phyloP scores from a whole-genome alignment of 2,113 vertebrate species.

The Phyllostomus hastatus region DNA sequence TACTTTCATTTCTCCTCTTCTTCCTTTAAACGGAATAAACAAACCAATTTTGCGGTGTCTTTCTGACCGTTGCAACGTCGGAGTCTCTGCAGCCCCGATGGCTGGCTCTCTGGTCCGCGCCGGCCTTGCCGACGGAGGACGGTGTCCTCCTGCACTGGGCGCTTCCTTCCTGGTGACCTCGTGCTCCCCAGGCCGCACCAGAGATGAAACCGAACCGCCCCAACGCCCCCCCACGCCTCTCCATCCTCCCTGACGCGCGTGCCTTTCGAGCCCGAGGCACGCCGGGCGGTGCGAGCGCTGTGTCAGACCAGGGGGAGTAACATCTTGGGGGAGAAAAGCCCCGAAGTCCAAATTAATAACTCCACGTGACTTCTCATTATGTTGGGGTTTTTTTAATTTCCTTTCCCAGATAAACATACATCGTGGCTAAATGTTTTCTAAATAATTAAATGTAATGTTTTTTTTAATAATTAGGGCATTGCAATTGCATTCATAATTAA shows the following conservation, averaged over 20 bases:
- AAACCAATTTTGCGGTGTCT: neutral
- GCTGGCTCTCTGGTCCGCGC: neutral
- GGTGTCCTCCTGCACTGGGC: neutral
- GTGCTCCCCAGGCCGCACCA: neutral
- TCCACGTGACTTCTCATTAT: slow-evolving; percentile 62
- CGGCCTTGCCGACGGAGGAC: neutral
- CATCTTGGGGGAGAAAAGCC: neutral
- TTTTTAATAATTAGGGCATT: slow-evolving; percentile 59
- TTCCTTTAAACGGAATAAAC: neutral
- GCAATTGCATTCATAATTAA: slow-evolving; percentile 47
- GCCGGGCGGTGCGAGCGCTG: neutral
- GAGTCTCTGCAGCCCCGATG: neutral
- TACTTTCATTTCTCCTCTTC: neutral
- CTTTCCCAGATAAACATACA: slow-evolving; percentile 58
- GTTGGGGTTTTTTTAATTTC: slow-evolving; percentile 43
- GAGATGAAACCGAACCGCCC: neutral
- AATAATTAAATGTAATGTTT: slow-evolving; percentile 68
- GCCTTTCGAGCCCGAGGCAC: neutral
- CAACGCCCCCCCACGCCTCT: too few relatives aligned
- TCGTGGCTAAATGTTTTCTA: slow-evolving; percentile 61
- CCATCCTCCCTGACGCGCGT: neutral
- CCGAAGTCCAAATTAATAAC: slow-evolving; percentile 49
- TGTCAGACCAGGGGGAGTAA: neutral
- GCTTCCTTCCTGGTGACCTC: neutral
- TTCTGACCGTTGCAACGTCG: neutral